Percentiles rank a stretch among this genome's conserved stretches.
Evolutionary conservation across 2,797 vertebrate genomes (phyloP).

Genomic region (Thamnophis elegans): DNA sequence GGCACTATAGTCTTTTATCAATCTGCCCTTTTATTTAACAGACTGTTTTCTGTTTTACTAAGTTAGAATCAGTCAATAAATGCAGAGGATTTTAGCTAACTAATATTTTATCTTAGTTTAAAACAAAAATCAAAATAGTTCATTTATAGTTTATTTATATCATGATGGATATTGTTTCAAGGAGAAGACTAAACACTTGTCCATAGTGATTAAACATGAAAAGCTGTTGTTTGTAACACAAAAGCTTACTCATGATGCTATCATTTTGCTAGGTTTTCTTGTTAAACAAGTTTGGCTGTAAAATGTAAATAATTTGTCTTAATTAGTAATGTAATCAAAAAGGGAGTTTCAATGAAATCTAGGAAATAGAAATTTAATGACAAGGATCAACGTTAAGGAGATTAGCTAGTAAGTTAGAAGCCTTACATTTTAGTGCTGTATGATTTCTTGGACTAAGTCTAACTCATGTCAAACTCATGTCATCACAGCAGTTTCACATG

Average conservation of each 20-base stretch:
- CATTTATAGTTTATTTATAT: not conserved
- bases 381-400: not conserved
- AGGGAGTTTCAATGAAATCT: not conserved
- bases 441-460: not conserved
- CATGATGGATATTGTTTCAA: not conserved
- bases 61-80: not conserved
- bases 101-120: not conserved
- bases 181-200: not conserved
- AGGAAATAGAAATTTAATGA: not conserved
- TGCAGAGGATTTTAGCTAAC: not conserved
- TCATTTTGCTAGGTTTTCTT: not conserved
- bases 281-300: not conserved
- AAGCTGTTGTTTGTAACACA: not conserved
- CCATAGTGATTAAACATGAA: not conserved
- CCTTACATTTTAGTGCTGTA: not conserved
- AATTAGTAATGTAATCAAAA: not conserved
- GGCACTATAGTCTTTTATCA: not conserved
- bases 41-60: not conserved
- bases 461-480: no score
- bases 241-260: not conserved
- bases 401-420: not conserved
- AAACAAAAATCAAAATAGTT: conserved; percentile 1
- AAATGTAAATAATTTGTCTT: not conserved
- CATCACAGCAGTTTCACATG: no score
- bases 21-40: not conserved